These are phyloP conservation scores for Torymus tubicola DNA, from an alignment of 2,888 invertebrate species.

Conservation along the genomic window DNA sequence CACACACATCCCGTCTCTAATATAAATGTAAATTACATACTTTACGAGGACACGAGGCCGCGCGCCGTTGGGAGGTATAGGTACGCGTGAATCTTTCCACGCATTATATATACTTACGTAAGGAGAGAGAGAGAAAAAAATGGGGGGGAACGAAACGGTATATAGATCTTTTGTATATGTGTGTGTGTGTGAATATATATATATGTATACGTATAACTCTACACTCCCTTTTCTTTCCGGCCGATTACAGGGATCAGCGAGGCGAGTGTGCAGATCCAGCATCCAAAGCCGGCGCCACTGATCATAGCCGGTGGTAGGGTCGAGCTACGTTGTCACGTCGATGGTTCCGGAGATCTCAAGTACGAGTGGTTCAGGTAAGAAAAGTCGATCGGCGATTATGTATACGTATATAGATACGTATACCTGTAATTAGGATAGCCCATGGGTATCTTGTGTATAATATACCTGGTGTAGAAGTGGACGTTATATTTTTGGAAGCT, in stretches of 20 bases:
- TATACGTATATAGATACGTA: too few species aligned
- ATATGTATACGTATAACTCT: background rate
- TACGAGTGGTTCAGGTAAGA: slow-evolving; percentile 83
- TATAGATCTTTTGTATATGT: background rate
- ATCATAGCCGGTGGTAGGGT: slow-evolving; percentile 78
- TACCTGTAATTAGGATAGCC: too few species aligned
- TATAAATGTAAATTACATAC: slow-evolving; percentile 41
- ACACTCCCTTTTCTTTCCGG: background rate
- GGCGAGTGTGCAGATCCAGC: slow-evolving; percentile 79
- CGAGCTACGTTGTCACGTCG: slow-evolving; percentile 81
- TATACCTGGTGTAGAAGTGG: too few species aligned
- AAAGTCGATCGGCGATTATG: background rate
- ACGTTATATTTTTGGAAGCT: too few species aligned
- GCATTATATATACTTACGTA: background rate
- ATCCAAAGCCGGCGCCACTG: slow-evolving; percentile 78
- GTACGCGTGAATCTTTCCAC: too few species aligned
- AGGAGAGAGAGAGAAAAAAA: background rate
- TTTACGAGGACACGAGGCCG: slow-evolving; percentile 3
- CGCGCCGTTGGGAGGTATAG: too few species aligned
- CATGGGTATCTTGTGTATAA: too few species aligned
- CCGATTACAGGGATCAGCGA: slow-evolving; percentile 80
- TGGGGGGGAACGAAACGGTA: background rate
- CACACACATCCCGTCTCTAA: background rate
- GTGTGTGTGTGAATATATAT: too few species aligned
- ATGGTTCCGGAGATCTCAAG: slow-evolving; percentile 82